Evolutionary conservation across 2,888 invertebrate species (phyloP).

Genomic region (Ceramica pisi): DNA sequence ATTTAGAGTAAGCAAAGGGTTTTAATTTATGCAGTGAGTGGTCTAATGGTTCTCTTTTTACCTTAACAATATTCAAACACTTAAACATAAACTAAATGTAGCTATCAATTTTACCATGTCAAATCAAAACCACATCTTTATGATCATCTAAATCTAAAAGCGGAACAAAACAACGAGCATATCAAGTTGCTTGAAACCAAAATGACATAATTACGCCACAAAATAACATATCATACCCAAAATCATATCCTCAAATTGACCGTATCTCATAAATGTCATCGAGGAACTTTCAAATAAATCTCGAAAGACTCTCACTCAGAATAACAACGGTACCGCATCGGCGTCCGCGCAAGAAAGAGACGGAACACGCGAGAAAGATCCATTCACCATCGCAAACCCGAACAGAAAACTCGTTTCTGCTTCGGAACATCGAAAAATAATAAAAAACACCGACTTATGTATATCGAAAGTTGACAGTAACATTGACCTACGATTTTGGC

Average conservation of each 20-base stretch:
- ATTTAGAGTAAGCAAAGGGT: background rate
- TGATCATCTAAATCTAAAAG: conserved; percentile 32
- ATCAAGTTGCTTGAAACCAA: conserved; percentile 25
- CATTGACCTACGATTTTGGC: conserved; percentile 57
- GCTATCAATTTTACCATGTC: conserved; percentile 2
- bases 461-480: conserved; percentile 68
- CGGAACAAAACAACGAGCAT: conserved; percentile 27
- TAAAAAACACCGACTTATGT: conserved; percentile 60
- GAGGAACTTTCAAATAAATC: conserved; percentile 62
- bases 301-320: conserved; percentile 57
- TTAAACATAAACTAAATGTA: background rate
- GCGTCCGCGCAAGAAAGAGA: conserved; percentile 76
- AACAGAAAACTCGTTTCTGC: conserved; percentile 71
- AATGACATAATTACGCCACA: conserved; percentile 44
- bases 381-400: conserved; percentile 79
- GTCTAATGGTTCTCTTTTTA: background rate
- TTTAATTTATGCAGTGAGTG: background rate
- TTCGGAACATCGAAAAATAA: conserved; percentile 57
- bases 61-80: background rate
- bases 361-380: conserved; percentile 68
- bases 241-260: conserved; percentile 64
- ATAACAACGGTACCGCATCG: conserved; percentile 66
- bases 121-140: conserved; percentile 2
- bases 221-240: conserved; percentile 53
- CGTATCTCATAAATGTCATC: conserved; percentile 56